Evolutionary conservation across 2,888 invertebrate genomes (phyloP).

Genomic region (Junonia oenone): DNA sequence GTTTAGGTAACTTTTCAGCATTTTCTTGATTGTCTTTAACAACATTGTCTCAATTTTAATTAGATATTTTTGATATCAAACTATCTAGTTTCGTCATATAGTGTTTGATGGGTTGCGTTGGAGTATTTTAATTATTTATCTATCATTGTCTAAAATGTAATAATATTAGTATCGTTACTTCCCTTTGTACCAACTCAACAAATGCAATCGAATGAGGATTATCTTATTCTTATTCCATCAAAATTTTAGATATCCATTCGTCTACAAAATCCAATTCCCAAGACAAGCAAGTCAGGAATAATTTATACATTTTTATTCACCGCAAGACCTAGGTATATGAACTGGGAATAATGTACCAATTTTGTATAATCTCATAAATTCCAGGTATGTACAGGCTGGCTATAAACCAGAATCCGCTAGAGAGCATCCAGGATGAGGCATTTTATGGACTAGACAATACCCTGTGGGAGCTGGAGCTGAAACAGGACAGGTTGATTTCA

Average conservation of each 20-base stretch:
- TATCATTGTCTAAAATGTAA: too few species aligned
- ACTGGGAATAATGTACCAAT: neutral
- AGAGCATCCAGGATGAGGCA: constrained; percentile 89
- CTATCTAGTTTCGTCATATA: too few species aligned
- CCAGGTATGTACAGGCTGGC: constrained; percentile 90
- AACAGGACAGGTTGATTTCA: constrained; percentile 85
- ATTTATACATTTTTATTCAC: neutral
- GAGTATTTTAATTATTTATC: too few species aligned
- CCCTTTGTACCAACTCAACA: too few species aligned
- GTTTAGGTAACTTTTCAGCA: neutral
- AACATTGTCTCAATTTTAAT: too few species aligned
- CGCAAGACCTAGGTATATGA: neutral
- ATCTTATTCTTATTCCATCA: too few species aligned
- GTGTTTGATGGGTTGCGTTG: too few species aligned
- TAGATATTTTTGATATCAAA: too few species aligned
- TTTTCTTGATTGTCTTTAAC: too few species aligned
- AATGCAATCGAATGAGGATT: too few species aligned
- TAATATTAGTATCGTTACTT: too few species aligned
- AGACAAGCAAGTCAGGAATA: neutral
- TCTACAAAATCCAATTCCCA: neutral
- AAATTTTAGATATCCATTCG: neutral
- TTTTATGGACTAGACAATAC: constrained; percentile 92
- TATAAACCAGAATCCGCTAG: constrained; percentile 89
- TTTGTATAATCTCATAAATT: constrained; percentile 31
- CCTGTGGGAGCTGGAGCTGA: constrained; percentile 91